Evolutionary conservation across 2,888 invertebrate genomes (phyloP), one percentile per base, ranked within the genome.

Genomic region (Escarpia spicata): DNA sequence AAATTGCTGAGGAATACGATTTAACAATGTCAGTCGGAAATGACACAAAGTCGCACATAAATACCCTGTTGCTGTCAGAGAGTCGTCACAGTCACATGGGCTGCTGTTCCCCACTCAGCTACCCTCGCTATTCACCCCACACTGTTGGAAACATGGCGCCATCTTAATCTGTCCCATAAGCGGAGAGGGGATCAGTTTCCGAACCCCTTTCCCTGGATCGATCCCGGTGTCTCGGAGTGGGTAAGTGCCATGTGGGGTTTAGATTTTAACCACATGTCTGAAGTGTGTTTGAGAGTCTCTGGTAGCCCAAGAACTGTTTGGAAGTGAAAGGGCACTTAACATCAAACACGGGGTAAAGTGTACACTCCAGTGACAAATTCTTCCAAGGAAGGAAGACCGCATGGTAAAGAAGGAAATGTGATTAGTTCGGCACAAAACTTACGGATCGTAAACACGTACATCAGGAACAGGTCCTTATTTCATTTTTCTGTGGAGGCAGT

Each of bases 251-350:
- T 75, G 75, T 75, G 75, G 26, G 75, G 75, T 26, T 26, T n/a
- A 75, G 75, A 75, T 75, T 75, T 75, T 15, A 75, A 75, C 75
- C 75, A 75, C 75, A 75, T 75, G 75, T 75, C 75, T 75, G 75
- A 75, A 75, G 75, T 75, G 19, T 75, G 75, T 75, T 75, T 75
- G 75, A 75, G 75, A 26, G 75, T 75, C 26, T 75, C n/a, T 19
- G 75, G 75, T n/a, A 26, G 75, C n/a, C 26, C 26, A 26, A 6
- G 75, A 75, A 75, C 75, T 75, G 75, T 26, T 75, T 6, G 19
- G 52, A 26, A 75, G n/a, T 1, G 75, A 26, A 75, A 26, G 26
- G 3, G 6, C 26, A 75, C 26, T 75, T 75, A 26, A 75, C 75
- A 75, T 75, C 75, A 75, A 75, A 75, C 75, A 75, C 3, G 75